Conservation (phyloP, 2,888 invertebrate species). For the Melitaea athalia region DNA sequence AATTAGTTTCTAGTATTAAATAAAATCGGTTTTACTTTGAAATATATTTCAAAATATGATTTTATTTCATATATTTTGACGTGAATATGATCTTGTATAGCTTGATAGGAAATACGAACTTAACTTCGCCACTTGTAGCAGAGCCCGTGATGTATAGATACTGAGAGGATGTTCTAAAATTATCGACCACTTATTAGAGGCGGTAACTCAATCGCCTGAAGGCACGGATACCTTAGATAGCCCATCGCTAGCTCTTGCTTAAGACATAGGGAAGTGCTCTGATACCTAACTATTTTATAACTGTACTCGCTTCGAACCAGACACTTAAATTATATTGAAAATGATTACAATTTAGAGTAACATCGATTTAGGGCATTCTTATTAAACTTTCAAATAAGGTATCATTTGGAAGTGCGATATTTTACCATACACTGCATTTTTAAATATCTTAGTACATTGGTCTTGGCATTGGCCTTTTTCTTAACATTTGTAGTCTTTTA, state of each 20-base stretch:
- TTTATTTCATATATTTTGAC: not conserved
- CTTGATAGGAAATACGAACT: conserved; percentile 14
- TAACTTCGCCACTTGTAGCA: conserved; percentile 28
- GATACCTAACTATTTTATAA: conserved; percentile 21
- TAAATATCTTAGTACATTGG: too few relatives aligned
- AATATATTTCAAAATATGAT: not conserved
- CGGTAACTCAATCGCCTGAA: conserved; percentile 61
- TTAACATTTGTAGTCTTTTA: too few relatives aligned
- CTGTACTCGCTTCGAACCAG: conserved; percentile 8
- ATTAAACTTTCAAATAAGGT: not conserved
- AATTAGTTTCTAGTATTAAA: conserved; percentile 5
- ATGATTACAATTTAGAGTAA: not conserved
- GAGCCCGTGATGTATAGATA: conserved; percentile 28
- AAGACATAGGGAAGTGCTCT: conserved; percentile 21
- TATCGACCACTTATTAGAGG: conserved; percentile 61
- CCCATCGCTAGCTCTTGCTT: conserved; percentile 35
- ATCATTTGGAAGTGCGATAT: not conserved
- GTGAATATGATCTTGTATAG: not conserved
- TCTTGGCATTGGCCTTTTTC: too few relatives aligned
- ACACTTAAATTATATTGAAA: not conserved
- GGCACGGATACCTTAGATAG: conserved; percentile 51
- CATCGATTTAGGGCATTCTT: not conserved
- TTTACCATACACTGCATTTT: too few relatives aligned
- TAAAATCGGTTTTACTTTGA: not conserved
- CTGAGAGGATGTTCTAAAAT: conserved; percentile 58